Base-by-base conservation (phyloP, 2,888 invertebrate genomes). In the Papilio demoleus region DNA sequence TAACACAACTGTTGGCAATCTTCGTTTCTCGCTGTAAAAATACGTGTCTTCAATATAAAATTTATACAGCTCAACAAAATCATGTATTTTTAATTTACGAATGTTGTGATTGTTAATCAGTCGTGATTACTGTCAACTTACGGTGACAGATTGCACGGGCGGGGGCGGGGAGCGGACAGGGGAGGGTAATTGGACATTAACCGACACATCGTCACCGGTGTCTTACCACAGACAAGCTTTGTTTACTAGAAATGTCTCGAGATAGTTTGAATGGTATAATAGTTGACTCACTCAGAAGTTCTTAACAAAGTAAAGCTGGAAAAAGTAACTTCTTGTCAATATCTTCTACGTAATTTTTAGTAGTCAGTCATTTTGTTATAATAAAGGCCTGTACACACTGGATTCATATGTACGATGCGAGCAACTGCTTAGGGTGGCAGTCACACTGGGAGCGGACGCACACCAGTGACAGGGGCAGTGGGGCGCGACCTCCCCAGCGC, bases 101-200 rank as follows among this genome's bases (percentile, higher is more conserved):
- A 63, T 58, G 22, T 27, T 17, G 42, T 19, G 17, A n/a, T 68
- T 45, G 45, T 58, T 68, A 68, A 63, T 63, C 58, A 63, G 58
- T 14, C 58, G 47, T 58, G 68, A 68, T 63, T 24, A 68, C 56
- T 58, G 68, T 45, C 68, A 58, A 63, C 36, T 63, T 27, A 14
- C n/a, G 5, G 68, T 63, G 63, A 68, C 56, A 45, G 58, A 63
- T 68, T 63, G 63, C 66, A 74, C 71, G 71, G 73, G 66, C 66
- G 73, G 76, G 72, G 71, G 74, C 31, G 31, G 6, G 31, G 71
- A 70, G 67, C 12, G 38, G 38, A 19, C 3, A n/a, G 67, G 70
- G 71, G 73, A 71, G 38, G 69, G 81, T 88, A 88, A 88, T 88
- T 88, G 88, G 84, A 83, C 84, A 88, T 88, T 87, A 88, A 84